Evolutionary conservation across 2,888 invertebrate species (phyloP).

Genomic region (Rhodophaea formosa): DNA sequence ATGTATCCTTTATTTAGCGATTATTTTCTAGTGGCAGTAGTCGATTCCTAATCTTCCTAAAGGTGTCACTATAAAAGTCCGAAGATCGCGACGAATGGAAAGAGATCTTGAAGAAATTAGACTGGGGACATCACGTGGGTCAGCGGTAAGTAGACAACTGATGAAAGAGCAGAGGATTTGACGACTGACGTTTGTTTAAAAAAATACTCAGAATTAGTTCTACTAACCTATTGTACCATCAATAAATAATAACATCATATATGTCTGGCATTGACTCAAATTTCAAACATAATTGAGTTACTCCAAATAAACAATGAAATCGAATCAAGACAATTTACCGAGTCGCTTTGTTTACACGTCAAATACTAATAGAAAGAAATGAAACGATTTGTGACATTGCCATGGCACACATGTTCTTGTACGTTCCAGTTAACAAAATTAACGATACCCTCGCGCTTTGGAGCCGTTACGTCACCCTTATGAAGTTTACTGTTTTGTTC

Average conservation of each 20-base stretch:
- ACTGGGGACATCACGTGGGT: no score
- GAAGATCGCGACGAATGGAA: no score
- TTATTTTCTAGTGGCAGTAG: no score
- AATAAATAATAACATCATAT: no score
- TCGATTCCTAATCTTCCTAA: no score
- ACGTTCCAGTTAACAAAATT: conserved; percentile 45
- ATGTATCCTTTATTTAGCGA: no score
- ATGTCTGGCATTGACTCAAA: background rate
- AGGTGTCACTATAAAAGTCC: no score
- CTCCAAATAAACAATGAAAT: background rate
- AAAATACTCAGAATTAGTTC: no score
- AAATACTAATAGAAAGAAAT: conserved; percentile 7
- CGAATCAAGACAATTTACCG: background rate
- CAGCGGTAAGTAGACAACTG: no score
- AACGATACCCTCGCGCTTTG: conserved; percentile 36
- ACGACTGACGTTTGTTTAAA: background rate
- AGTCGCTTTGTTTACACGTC: conserved; percentile 1
- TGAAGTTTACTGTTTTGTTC: conserved; percentile 37
- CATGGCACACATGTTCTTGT: conserved; percentile 28
- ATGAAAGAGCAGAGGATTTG: no score
- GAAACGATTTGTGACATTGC: conserved; percentile 21
- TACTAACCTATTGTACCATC: no score
- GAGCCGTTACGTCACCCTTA: conserved; percentile 46
- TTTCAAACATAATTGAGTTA: background rate
- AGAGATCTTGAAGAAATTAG: no score